Evolutionary conservation across 2,797 vertebrate species (phyloP), one percentile per base, ranked within the genome.

Genomic region (Numenius phaeopus): DNA sequence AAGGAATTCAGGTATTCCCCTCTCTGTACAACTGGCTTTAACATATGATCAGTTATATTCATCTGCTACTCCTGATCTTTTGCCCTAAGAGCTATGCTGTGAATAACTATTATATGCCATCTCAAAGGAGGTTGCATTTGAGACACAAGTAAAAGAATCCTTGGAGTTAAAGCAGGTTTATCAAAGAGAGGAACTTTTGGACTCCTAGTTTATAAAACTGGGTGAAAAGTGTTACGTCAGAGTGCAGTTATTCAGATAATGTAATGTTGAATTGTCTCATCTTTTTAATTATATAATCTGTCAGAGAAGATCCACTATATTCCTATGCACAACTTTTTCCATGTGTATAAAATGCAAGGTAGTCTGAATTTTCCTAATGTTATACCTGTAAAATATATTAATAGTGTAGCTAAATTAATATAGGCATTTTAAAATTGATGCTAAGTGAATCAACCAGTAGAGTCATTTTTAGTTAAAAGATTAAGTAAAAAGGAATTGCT

Each of bases 381-480:
- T 85, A 50, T 73, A 82, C 58, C 23, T 73, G 10, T 61, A 82
- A 89, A 82, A 72, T 52, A 3, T 2, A 39, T 39, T 81, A 64
- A 47, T 17, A 64, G 16, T 37, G 4, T 42, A 42, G 71, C 10
- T 59, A 75, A 71, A 84, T 42, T 80, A 78, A 46, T 30, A 7
- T 15, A 65, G 62, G 17, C 29, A 40, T 88, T 86, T 87, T 58
- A 77, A 87, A 90, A 46, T 8, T 14, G 32, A 57, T 95, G 20
- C 40, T 23, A 57, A 61, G 10, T 59, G 49, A 97, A 87, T 96
- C 77, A 83, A 89, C 54, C 97, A 93, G 18, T 78, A 37, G 34
- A 70, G 44, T 88, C 0, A 44, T 59, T 95, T 93, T 87, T 83
- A 84, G 32, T 32, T 59, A 81, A 92, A 96, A 90, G 54, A 39